A percentile compares a stretch with the other conserved stretches of the same genome.
Evolutionary conservation across 1,140 invertebrate genomes (phyloP).

Genomic region (Drosophila tristis): DNA sequence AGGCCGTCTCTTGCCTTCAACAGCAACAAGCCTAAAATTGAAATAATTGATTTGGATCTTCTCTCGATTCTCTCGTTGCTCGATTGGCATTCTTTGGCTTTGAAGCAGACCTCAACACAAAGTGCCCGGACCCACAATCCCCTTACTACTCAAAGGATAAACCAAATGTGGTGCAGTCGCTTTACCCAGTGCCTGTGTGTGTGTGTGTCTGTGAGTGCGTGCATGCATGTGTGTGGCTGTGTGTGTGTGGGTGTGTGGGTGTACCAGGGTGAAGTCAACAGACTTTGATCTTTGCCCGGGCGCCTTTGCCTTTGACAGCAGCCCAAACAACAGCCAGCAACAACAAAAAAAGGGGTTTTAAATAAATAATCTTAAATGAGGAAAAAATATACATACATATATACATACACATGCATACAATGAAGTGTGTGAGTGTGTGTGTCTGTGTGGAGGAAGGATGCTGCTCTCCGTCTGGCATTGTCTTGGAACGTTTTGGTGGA

Average conservation of each 20-base stretch:
- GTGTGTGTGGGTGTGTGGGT: constrained; percentile 37
- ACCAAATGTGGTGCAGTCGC: constrained; percentile 27
- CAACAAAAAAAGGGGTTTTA: constrained; percentile 59
- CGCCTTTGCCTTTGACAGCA: constrained; percentile 52
- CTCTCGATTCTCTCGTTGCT: neutral
- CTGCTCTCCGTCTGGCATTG: constrained; percentile 9
- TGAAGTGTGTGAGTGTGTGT: neutral
- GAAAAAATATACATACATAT: constrained; percentile 29
- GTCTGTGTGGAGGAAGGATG: no score
- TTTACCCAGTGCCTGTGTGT: neutral
- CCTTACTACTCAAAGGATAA: constrained; percentile 1
- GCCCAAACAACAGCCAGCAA: constrained; percentile 6
- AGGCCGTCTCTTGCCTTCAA: no score
- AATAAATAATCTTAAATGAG: constrained; percentile 75
- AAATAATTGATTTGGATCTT: constrained; percentile 27
- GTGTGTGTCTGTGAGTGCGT: constrained; percentile 3
- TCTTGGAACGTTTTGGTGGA: constrained; percentile 30
- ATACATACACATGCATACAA: constrained; percentile 2
- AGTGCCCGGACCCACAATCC: constrained; percentile 15
- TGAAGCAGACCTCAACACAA: constrained; percentile 26
- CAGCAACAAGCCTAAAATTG: constrained; percentile 3
- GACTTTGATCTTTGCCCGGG: constrained; percentile 69
- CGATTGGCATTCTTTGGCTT: constrained; percentile 28
- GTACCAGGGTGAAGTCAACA: constrained; percentile 40
- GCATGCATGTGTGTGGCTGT: constrained; percentile 10